Conservation (phyloP, 1,140 invertebrate species). For the Tetramorium simillimum region DNA sequence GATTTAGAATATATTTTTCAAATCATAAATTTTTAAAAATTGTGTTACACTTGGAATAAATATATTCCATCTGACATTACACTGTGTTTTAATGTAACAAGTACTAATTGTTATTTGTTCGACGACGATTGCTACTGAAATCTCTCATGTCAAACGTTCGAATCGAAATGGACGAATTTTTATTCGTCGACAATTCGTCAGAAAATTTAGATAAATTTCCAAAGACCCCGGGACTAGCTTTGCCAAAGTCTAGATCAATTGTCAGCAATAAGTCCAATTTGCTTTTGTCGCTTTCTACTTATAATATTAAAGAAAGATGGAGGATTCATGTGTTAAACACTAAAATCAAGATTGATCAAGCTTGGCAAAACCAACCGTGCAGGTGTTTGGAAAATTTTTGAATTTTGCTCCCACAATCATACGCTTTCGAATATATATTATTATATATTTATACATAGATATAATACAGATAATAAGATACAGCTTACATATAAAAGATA, state of each 20-base stretch:
- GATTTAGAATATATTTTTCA: not conserved
- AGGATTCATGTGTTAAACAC: not conserved
- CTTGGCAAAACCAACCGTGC: not conserved
- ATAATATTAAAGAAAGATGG: not conserved
- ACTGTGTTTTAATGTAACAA: not conserved
- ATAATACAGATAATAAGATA: not conserved
- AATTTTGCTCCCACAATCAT: conserved; percentile 20
- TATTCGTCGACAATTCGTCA: conserved; percentile 24
- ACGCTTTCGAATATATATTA: conserved; percentile 25
- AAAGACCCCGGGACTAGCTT: not conserved
- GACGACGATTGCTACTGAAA: conserved; percentile 6
- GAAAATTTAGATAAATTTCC: conserved; percentile 27
- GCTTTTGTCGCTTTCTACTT: not conserved
- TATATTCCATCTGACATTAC: not conserved
- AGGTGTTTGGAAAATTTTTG: not conserved
- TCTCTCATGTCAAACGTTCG: not conserved
- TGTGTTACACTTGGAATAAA: not conserved
- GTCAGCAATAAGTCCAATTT: not conserved
- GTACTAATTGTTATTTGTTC: not conserved
- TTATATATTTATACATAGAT: conserved; percentile 42
- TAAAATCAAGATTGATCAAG: conserved; percentile 13
- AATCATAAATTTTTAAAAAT: not conserved
- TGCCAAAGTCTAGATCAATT: not conserved
- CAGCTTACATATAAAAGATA: conserved; percentile 23
- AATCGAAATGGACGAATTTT: conserved; percentile 20